These are phyloP conservation scores for Lasioglossum pauxillum DNA, from an alignment of 2,888 invertebrate species.

Conservation along the genomic window DNA sequence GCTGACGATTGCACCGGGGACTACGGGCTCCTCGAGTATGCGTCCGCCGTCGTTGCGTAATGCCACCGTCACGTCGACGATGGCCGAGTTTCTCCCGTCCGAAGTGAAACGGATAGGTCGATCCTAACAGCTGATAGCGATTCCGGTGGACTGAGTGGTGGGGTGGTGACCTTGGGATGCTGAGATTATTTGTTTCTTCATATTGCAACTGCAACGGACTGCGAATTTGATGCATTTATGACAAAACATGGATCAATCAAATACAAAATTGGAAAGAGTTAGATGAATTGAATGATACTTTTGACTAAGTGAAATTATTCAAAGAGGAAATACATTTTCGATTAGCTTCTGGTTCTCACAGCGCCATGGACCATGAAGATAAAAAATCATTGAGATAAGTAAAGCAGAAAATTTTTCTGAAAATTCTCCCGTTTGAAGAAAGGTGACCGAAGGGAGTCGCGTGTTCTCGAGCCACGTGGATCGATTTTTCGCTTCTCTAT, in stretches of 20 bases:
- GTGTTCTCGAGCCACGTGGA: background rate
- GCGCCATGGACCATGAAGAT: background rate
- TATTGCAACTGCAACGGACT: background rate
- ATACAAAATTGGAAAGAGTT: too few species aligned
- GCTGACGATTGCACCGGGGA: conserved; percentile 29
- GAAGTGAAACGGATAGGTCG: background rate
- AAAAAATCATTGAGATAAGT: background rate
- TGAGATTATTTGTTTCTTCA: background rate
- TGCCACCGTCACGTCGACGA: background rate
- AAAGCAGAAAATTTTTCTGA: background rate
- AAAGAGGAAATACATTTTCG: too few species aligned
- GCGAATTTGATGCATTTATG: too few species aligned
- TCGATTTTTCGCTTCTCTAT: background rate
- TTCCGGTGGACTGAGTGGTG: background rate
- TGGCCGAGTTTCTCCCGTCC: conserved; percentile 7
- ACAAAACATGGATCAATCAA: too few species aligned
- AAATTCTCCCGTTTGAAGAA: background rate
- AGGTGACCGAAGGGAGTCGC: background rate
- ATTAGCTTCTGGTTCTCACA: too few species aligned
- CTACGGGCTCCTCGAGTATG: background rate
- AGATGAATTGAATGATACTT: too few species aligned
- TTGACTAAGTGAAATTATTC: too few species aligned
- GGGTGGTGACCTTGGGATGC: background rate
- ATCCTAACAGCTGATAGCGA: background rate
- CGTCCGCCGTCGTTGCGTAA: conserved; percentile 25